phyloP scores from a whole-genome alignment of 2,888 invertebrate genomes.

The Hydrotaea cyrtoneurina region DNA sequence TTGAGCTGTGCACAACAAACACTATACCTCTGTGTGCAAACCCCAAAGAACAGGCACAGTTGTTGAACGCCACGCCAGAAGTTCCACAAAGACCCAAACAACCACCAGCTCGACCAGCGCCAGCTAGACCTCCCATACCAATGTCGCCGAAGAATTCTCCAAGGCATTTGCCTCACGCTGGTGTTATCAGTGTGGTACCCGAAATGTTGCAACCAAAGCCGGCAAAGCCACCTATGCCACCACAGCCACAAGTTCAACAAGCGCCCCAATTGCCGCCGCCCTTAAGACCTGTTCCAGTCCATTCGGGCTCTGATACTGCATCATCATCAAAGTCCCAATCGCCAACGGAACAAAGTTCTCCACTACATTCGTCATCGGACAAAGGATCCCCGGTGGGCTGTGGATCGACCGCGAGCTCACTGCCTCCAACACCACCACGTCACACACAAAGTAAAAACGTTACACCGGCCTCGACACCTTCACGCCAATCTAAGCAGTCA shows the following conservation, averaged over 20 bases:
- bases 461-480: slow-evolving; percentile 76
- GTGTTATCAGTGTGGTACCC: slow-evolving; percentile 82
- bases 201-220: slow-evolving; percentile 75
- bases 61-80: slow-evolving; percentile 82
- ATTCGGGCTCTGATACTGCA: slow-evolving; percentile 68
- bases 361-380: slow-evolving; percentile 73
- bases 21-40: slow-evolving; percentile 87
- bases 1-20: slow-evolving; percentile 91
- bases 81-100: slow-evolving; percentile 81
- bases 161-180: slow-evolving; percentile 81
- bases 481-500: slow-evolving; percentile 73
- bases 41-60: slow-evolving; percentile 75
- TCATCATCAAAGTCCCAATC: slow-evolving; percentile 76
- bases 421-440: slow-evolving; percentile 75
- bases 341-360: slow-evolving; percentile 73
- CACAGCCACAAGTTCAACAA: slow-evolving; percentile 75
- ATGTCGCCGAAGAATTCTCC: slow-evolving; percentile 82
- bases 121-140: slow-evolving; percentile 82
- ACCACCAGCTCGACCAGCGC: slow-evolving; percentile 82
- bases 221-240: slow-evolving; percentile 75
- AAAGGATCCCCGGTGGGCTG: slow-evolving; percentile 73
- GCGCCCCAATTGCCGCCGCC: slow-evolving; percentile 66
- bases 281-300: slow-evolving; percentile 53
- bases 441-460: slow-evolving; percentile 75
- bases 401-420: slow-evolving; percentile 67